A percentile compares a stretch with the other conserved stretches of the same genome.
Evolutionary conservation across 2,113 vertebrate species (phyloP).

Genomic region (Corydoras sp.): DNA sequence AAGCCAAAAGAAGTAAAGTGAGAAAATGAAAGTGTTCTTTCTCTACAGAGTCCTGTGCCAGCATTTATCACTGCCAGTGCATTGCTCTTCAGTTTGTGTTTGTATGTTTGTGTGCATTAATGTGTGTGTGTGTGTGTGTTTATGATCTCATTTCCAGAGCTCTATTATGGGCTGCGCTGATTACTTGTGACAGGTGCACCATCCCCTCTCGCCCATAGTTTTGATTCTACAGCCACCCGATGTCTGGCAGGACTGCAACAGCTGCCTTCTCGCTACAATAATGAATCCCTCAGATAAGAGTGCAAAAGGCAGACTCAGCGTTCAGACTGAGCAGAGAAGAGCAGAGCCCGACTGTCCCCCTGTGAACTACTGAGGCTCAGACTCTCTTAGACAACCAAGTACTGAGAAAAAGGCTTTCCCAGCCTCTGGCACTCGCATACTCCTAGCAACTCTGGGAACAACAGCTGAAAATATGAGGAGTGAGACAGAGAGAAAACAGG

Average conservation of each 20-base stretch:
- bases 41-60: slow-evolving; percentile 61
- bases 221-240: slow-evolving; percentile 50
- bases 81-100: slow-evolving; percentile 48
- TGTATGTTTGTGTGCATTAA: slow-evolving; percentile 27
- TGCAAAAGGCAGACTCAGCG: slow-evolving; percentile 36
- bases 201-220: slow-evolving; percentile 53
- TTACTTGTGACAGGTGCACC: slow-evolving; percentile 68
- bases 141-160: slow-evolving; percentile 33
- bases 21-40: slow-evolving; percentile 59
- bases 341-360: slow-evolving; percentile 29
- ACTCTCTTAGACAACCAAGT: slow-evolving; percentile 7
- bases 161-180: slow-evolving; percentile 51
- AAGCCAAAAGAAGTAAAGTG: slow-evolving; percentile 59
- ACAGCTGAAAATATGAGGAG: slow-evolving; percentile 23
- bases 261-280: slow-evolving; percentile 48
- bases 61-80: slow-evolving; percentile 64
- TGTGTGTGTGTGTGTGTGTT: slow-evolving; percentile 23
- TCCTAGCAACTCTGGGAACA: slow-evolving; percentile 37
- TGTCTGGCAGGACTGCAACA: slow-evolving; percentile 52
- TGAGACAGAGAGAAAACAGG: slow-evolving; percentile 3
- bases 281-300: slow-evolving; percentile 54
- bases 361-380: slow-evolving; percentile 8
- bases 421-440: slow-evolving; percentile 39
- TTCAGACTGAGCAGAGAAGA: slow-evolving; percentile 14
- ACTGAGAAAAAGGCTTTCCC: slow-evolving; percentile 22